Conservation (phyloP, 2,888 invertebrate genomes). For the Dugesia japonica region DNA sequence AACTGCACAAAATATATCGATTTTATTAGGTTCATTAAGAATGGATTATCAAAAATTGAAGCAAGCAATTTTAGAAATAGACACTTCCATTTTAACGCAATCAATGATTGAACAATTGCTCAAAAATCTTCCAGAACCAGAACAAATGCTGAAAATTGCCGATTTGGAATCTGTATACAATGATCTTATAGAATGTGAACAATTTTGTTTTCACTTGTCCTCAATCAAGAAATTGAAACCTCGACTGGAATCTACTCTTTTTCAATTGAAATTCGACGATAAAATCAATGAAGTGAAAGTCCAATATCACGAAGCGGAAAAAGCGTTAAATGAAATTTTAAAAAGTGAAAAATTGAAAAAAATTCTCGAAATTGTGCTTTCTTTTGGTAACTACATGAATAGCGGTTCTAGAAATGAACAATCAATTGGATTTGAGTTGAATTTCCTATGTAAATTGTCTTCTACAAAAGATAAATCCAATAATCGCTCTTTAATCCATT, state of each 20-base stretch:
- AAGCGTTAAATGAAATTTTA: constrained; percentile 33
- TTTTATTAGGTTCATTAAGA: constrained; percentile 23
- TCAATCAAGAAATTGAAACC: constrained; percentile 72
- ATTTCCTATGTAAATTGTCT: constrained; percentile 57
- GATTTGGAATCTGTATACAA: constrained; percentile 57
- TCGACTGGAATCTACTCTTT: constrained; percentile 69
- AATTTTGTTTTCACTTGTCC: constrained; percentile 59
- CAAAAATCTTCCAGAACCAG: constrained; percentile 65
- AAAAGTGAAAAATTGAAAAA: constrained; percentile 69
- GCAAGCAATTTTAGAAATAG: constrained; percentile 66
- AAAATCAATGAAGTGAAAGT: constrained; percentile 72
- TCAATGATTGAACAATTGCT: constrained; percentile 74
- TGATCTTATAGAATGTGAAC: constrained; percentile 68
- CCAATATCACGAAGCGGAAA: constrained; percentile 51
- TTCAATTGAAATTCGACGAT: constrained; percentile 71
- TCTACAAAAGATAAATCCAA: constrained; percentile 70
- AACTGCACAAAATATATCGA: constrained; percentile 27
- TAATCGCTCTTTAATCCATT: constrained; percentile 76
- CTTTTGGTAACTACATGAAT: constrained; percentile 90
- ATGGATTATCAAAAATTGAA: constrained; percentile 50
- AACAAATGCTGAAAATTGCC: constrained; percentile 66
- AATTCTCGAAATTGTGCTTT: constrained; percentile 69
- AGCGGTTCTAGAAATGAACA: constrained; percentile 76
- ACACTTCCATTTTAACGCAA: constrained; percentile 65
- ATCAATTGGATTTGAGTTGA: constrained; percentile 87